A percentile compares a stretch with the other conserved stretches of the same genome.
These are phyloP conservation scores for Vulpes ferrilata DNA, from an alignment of 2,113 vertebrate species.

Conservation along the genomic window DNA sequence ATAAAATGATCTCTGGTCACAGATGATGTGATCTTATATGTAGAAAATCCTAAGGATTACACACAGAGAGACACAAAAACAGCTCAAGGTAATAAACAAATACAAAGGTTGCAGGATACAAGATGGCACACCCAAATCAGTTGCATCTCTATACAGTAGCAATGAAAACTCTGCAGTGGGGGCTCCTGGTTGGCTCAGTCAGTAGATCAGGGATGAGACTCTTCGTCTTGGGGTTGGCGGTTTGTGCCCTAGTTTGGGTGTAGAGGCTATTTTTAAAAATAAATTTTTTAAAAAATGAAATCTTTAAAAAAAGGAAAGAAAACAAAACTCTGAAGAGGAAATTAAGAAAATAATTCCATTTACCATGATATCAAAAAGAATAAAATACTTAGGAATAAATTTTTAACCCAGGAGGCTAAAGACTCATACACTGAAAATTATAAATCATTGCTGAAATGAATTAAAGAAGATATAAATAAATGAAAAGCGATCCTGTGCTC, in stretches of 20 bases:
- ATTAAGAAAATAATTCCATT: neutral
- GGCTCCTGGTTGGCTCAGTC: neutral
- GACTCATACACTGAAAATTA: neutral
- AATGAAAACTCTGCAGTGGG: slow-evolving; percentile 19
- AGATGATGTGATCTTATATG: neutral
- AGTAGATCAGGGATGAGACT: neutral
- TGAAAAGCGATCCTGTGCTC: neutral
- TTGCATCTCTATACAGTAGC: neutral
- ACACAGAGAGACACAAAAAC: neutral
- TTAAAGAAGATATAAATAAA: neutral
- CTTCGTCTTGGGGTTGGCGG: neutral
- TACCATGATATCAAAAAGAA: neutral
- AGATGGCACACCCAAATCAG: neutral
- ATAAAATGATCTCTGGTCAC: slow-evolving; percentile 11
- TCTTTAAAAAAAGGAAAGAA: neutral
- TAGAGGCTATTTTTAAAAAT: neutral
- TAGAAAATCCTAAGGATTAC: neutral
- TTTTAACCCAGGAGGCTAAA: neutral
- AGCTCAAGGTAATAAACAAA: neutral
- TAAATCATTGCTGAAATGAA: neutral
- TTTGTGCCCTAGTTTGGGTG: neutral
- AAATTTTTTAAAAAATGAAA: neutral
- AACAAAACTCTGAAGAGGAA: slow-evolving; percentile 42
- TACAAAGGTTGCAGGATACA: neutral
- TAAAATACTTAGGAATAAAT: slow-evolving; percentile 10